These are phyloP conservation scores for Psittacula echo DNA, from an alignment of 2,797 vertebrate species.

Conservation along the genomic window DNA sequence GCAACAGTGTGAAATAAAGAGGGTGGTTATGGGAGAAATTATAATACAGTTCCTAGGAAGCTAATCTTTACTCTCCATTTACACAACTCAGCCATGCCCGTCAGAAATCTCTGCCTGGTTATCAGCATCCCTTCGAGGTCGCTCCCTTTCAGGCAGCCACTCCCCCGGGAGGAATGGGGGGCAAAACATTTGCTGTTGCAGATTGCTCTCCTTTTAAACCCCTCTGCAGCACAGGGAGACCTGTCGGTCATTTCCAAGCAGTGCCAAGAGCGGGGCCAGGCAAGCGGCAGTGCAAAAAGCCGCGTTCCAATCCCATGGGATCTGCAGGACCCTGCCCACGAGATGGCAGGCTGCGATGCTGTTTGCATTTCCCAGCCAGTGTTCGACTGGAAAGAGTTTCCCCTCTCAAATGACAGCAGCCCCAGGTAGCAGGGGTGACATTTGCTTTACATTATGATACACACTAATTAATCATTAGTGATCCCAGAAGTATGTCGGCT, in stretches of 20 bases:
- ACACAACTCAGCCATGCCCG: fast-evolving
- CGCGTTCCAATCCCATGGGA: not conserved
- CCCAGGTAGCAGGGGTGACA: constrained; percentile 93
- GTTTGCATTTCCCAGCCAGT: constrained; percentile 61
- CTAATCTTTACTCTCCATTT: not conserved
- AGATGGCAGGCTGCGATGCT: constrained; percentile 90
- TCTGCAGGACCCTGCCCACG: constrained; percentile 78
- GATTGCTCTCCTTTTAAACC: not conserved
- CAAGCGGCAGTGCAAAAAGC: not conserved
- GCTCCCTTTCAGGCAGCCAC: not conserved
- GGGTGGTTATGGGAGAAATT: not conserved
- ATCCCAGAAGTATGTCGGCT: constrained; percentile 93
- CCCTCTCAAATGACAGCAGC: constrained; percentile 86
- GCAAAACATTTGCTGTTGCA: not conserved
- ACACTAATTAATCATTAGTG: constrained; percentile 99
- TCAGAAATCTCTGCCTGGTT: not conserved
- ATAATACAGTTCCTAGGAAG: not conserved
- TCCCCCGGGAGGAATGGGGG: not conserved
- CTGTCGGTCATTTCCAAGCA: not conserved
- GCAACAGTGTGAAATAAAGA: not conserved
- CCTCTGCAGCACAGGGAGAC: not conserved
- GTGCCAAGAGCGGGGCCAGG: not conserved
- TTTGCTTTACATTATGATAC: constrained; percentile 98
- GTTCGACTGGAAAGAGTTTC: constrained; percentile 76
- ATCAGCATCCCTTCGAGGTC: not conserved